These are phyloP conservation scores for Odontomachus brunneus DNA, from an alignment of 1,140 invertebrate genomes.

Conservation along the genomic window DNA sequence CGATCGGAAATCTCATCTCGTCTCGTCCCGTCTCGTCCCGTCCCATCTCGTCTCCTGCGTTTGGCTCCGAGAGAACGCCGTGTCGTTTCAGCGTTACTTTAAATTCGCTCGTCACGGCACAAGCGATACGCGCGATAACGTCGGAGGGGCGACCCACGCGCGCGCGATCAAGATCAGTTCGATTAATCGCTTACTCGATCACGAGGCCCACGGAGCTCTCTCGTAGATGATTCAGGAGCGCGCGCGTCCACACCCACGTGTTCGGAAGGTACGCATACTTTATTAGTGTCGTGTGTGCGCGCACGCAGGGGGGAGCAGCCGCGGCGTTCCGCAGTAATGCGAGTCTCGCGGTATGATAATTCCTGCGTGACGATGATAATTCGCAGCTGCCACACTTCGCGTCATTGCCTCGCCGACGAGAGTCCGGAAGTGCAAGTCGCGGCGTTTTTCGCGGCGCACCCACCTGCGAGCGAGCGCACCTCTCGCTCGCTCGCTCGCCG, in stretches of 20 bases:
- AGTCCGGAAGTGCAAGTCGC: no score
- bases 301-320: background rate
- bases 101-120: constrained; percentile 30
- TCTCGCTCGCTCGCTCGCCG: background rate
- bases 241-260: constrained; percentile 58
- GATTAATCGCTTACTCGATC: constrained; percentile 71
- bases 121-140: constrained; percentile 45
- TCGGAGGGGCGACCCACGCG: constrained; percentile 53
- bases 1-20: constrained; percentile 11
- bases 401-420: no score
- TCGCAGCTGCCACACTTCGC: no score
- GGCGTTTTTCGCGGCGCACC: no score
- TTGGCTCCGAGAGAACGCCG: no score
- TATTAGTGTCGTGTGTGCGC: background rate
- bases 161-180: constrained; percentile 66
- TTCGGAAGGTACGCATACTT: constrained; percentile 31
- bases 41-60: background rate
- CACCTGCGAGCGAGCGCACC: background rate
- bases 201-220: constrained; percentile 27
- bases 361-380: no score
- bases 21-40: background rate
- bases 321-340: constrained; percentile 55
- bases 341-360: constrained; percentile 3
- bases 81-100: background rate
- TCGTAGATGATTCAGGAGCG: constrained; percentile 47